Percentiles rank a stretch among this genome's conserved stretches.
phyloP scores from a whole-genome alignment of 2,888 invertebrate species.

The Rhorus exstirpatorius region DNA sequence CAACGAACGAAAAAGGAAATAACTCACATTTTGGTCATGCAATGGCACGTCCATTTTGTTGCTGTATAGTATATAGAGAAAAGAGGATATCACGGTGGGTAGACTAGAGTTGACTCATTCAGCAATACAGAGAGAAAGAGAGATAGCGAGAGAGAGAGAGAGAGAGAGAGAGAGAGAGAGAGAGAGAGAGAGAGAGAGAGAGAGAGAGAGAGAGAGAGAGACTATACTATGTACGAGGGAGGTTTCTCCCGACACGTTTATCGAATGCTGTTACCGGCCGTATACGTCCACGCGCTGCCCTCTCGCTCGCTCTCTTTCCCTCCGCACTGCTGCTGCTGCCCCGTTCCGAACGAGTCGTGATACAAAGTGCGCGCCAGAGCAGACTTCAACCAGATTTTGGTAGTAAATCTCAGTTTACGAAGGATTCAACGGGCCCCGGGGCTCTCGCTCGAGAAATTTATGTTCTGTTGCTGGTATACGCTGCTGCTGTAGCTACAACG shows the following conservation, averaged over 20 bases:
- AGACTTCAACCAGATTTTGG: constrained; percentile 77
- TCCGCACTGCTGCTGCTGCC: constrained; percentile 28
- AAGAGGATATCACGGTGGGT: constrained; percentile 31
- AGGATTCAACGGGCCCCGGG: constrained; percentile 76
- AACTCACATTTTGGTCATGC: constrained; percentile 40
- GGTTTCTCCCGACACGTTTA: constrained; percentile 63
- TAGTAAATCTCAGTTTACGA: constrained; percentile 80
- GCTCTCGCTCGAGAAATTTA: constrained; percentile 76
- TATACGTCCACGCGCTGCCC: constrained; percentile 62
- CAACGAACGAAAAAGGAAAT: constrained; percentile 12
- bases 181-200: not conserved
- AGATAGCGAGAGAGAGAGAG: no score
- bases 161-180: constrained; percentile 8
- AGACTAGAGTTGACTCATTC: constrained; percentile 29
- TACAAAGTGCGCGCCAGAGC: constrained; percentile 70
- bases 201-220: not conserved
- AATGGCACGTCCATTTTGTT: constrained; percentile 38
- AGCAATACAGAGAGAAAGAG: not conserved
- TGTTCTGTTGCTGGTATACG: constrained; percentile 71
- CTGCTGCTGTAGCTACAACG: constrained; percentile 30
- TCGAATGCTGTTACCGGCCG: constrained; percentile 67
- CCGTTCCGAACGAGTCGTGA: constrained; percentile 63
- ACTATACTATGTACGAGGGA: constrained; percentile 11
- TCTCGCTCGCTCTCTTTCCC: constrained; percentile 9
- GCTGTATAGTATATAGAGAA: not conserved